Percentiles rank a stretch among this genome's conserved stretches.
Evolutionary conservation across 2,797 vertebrate species (phyloP).

Genomic region (Simalia tracyae): DNA sequence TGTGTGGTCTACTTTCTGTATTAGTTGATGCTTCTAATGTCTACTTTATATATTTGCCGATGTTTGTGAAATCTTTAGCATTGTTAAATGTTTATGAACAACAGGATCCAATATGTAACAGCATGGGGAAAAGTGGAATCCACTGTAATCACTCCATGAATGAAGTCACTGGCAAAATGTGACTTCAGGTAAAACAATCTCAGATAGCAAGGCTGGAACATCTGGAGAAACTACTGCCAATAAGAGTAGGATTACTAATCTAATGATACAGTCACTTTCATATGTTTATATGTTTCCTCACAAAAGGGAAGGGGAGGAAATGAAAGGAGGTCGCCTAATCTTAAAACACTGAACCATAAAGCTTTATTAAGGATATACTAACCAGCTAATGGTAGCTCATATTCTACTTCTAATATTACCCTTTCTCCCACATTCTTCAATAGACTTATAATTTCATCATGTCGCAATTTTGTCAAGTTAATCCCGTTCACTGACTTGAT

Average conservation of each 20-base stretch:
- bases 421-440: conserved; percentile 95
- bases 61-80: neutral
- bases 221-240: neutral
- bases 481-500: conserved; percentile 98
- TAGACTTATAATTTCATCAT: conserved; percentile 95
- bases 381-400: conserved; percentile 93
- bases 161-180: neutral
- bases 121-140: neutral
- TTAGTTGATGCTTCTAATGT: neutral
- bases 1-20: neutral
- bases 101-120: neutral
- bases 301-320: neutral
- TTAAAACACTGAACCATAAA: conserved; percentile 13
- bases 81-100: neutral
- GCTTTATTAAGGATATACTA: conserved; percentile 54
- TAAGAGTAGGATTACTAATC: neutral
- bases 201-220: neutral
- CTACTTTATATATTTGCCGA: neutral
- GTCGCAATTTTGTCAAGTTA: conserved; percentile 90
- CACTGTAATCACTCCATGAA: neutral
- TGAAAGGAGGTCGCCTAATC: neutral
- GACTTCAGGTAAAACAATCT: neutral
- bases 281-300: neutral
- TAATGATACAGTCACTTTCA: neutral
- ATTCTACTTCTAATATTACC: conserved; percentile 97